A percentile compares a stretch with the other conserved stretches of the same genome.
These are phyloP conservation scores for Elephantulus edwardii DNA, from an alignment of 2,113 vertebrate species.

Conservation along the genomic window DNA sequence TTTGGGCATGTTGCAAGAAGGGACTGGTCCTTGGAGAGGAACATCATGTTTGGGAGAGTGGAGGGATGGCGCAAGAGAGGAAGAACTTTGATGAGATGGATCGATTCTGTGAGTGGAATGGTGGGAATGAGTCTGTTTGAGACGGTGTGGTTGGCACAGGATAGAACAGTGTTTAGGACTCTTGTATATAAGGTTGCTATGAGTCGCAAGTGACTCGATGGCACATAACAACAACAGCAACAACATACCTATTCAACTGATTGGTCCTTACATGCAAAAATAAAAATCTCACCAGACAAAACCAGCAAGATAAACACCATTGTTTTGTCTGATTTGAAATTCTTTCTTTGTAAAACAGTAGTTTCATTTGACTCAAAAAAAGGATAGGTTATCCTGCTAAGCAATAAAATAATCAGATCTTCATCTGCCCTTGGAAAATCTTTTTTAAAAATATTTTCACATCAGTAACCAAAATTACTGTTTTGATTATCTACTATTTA, in stretches of 20 bases:
- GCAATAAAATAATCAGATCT: background rate
- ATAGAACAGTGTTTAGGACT: no score
- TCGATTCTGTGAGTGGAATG: no score
- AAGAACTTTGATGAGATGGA: no score
- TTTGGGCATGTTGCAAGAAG: no score
- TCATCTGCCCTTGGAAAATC: background rate
- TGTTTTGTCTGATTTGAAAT: background rate
- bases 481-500: background rate
- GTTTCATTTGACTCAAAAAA: background rate
- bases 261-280: background rate
- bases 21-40: no score
- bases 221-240: no score
- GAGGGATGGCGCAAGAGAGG: no score
- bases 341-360: background rate
- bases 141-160: no score
- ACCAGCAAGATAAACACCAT: background rate
- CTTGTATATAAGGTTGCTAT: no score
- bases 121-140: no score
- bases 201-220: no score
- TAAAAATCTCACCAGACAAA: background rate
- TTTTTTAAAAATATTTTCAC: slow-evolving; percentile 33
- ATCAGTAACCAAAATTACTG: background rate
- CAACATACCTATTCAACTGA: background rate
- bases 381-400: background rate
- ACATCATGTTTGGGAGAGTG: no score